phyloP scores from a whole-genome alignment of 2,113 vertebrate genomes.

The Oriolus oriolus region DNA sequence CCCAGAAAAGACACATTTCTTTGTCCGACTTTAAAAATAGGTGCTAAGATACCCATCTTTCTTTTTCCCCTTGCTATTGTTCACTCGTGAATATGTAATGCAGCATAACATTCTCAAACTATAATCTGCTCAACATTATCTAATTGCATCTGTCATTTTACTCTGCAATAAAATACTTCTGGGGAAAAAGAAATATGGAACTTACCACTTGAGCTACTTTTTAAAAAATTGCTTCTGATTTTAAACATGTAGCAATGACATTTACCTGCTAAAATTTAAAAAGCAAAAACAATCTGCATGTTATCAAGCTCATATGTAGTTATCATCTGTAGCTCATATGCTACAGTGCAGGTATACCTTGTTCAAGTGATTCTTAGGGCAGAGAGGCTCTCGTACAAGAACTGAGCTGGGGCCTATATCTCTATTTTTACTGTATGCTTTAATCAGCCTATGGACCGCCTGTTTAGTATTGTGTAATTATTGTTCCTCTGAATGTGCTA shows the following conservation, averaged over 20 bases:
- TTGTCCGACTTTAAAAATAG: constrained; percentile 39
- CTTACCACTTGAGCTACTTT: constrained; percentile 43
- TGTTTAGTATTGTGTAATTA: constrained; percentile 64
- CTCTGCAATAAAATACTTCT: constrained; percentile 50
- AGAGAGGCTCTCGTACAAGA: background rate
- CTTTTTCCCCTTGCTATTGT: constrained; percentile 1
- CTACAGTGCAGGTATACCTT: background rate
- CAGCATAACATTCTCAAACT: constrained; percentile 40
- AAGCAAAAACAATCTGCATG: constrained; percentile 49
- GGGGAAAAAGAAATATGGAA: constrained; percentile 47
- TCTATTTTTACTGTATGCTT: background rate
- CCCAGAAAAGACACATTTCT: background rate
- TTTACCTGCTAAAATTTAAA: constrained; percentile 54
- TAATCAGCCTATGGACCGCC: constrained; percentile 20
- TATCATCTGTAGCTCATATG: background rate
- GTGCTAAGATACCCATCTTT: background rate
- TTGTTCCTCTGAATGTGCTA: constrained; percentile 62
- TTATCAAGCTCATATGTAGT: constrained; percentile 19
- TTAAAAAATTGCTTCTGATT: constrained; percentile 50
- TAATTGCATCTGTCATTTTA: constrained; percentile 66
- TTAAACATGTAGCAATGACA: constrained; percentile 47
- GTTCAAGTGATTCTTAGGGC: background rate
- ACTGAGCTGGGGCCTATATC: background rate
- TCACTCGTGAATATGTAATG: constrained; percentile 47
- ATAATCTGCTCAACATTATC: constrained; percentile 56